Evolutionary conservation across 2,113 vertebrate genomes (phyloP).

Genomic region (Pao palembangensis): DNA sequence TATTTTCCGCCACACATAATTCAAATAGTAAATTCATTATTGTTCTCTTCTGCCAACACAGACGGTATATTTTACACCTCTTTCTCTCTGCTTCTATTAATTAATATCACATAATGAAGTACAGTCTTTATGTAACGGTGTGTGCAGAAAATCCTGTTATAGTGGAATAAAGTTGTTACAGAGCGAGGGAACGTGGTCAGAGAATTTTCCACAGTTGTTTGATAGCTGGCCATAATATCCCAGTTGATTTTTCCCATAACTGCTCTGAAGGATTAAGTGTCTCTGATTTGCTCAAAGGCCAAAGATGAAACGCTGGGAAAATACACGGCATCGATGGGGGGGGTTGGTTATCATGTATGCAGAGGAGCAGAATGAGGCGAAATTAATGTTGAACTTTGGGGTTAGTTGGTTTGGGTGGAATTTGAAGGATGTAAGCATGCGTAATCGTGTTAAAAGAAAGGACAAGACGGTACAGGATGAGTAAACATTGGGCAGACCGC

Average conservation of each 20-base stretch:
- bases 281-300: constrained; percentile 40
- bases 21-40: constrained; percentile 62
- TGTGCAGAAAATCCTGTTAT: constrained; percentile 68
- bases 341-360: constrained; percentile 26
- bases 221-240: constrained; percentile 51
- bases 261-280: constrained; percentile 50
- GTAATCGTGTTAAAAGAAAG: constrained; percentile 3
- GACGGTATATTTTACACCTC: constrained; percentile 35
- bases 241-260: constrained; percentile 38
- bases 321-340: constrained; percentile 21
- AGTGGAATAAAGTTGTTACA: constrained; percentile 58
- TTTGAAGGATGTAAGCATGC: not conserved
- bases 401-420: constrained; percentile 23
- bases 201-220: constrained; percentile 46
- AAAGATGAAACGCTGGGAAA: constrained; percentile 51
- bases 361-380: constrained; percentile 24
- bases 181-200: constrained; percentile 34
- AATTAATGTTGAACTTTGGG: constrained; percentile 28
- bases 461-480: constrained; percentile 13
- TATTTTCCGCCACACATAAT: constrained; percentile 53
- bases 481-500: not conserved
- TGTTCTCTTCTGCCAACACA: constrained; percentile 46
- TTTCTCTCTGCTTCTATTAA: constrained; percentile 51
- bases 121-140: constrained; percentile 51
- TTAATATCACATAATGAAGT: constrained; percentile 68